These are phyloP conservation scores for Onychomys arenicola DNA, from an alignment of 2,797 vertebrate genomes.

Conservation along the genomic window DNA sequence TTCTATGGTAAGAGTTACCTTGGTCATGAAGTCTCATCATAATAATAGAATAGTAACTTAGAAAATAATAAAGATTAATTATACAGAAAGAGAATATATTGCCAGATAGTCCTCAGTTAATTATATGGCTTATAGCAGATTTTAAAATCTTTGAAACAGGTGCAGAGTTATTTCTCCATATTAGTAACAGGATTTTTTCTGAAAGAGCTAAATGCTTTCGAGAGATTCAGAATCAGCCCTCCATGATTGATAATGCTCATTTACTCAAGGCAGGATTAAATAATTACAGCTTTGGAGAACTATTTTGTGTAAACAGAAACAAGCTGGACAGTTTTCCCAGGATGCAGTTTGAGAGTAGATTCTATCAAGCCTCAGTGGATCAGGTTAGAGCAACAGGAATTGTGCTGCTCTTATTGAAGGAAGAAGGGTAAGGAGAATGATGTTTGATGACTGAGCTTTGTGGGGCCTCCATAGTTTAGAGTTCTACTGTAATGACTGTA, in stretches of 20 bases:
- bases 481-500: too few relatives aligned
- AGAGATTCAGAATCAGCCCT: neutral
- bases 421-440: neutral
- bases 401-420: neutral
- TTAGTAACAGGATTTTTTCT: too few relatives aligned
- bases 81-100: neutral
- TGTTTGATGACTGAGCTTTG: too few relatives aligned
- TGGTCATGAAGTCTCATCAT: neutral
- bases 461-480: too few relatives aligned
- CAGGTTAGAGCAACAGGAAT: neutral
- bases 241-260: neutral
- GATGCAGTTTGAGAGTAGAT: neutral
- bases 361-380: neutral
- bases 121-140: neutral
- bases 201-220: neutral
- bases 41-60: neutral
- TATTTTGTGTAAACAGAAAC: conserved; percentile 11
- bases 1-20: neutral
- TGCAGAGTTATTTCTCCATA: neutral
- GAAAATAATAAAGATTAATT: neutral
- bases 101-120: neutral
- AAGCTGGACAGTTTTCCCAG: neutral
- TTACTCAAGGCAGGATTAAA: neutral
- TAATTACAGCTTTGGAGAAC: neutral
- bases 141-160: neutral